Percentiles rank a stretch among this genome's conserved stretches.
These are phyloP conservation scores for Busseola fusca DNA, from an alignment of 2,888 invertebrate species.

Conservation along the genomic window DNA sequence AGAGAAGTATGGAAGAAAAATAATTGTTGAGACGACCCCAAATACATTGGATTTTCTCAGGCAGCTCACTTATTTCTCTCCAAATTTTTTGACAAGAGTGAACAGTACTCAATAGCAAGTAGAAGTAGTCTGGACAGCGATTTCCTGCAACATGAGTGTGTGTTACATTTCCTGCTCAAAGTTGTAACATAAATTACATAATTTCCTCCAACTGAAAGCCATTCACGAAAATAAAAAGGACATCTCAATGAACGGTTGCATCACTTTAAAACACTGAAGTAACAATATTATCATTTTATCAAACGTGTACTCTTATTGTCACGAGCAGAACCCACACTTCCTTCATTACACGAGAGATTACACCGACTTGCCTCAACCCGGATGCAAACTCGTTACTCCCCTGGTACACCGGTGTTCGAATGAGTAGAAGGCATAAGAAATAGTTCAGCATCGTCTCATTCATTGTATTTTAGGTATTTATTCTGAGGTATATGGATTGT, in stretches of 20 bases:
- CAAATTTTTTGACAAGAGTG: no score
- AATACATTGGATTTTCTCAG: no score
- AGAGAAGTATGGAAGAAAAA: no score
- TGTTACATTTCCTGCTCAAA: conserved; percentile 10
- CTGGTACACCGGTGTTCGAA: conserved; percentile 27
- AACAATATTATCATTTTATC: conserved; percentile 42
- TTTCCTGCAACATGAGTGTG: background rate
- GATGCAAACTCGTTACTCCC: conserved; percentile 20
- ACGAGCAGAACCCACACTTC: conserved; percentile 23
- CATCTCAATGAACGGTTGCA: conserved; percentile 17
- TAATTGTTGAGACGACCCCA: no score
- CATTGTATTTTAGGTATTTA: conserved; percentile 23
- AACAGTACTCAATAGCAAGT: no score
- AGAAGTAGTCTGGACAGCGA: background rate
- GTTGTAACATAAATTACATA: conserved; percentile 7
- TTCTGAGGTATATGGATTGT: background rate
- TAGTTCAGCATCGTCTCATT: conserved; percentile 32
- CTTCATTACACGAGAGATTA: conserved; percentile 35
- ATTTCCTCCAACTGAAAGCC: conserved; percentile 14
- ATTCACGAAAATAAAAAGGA: conserved; percentile 13
- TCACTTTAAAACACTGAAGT: conserved; percentile 14
- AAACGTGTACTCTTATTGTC: conserved; percentile 39
- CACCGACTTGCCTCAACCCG: conserved; percentile 37
- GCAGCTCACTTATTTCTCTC: no score
- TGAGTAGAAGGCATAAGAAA: background rate